A percentile compares a stretch with the other conserved stretches of the same genome.
Evolutionary conservation across 2,888 invertebrate species (phyloP).

Genomic region (Ischnus inquisitorius): DNA sequence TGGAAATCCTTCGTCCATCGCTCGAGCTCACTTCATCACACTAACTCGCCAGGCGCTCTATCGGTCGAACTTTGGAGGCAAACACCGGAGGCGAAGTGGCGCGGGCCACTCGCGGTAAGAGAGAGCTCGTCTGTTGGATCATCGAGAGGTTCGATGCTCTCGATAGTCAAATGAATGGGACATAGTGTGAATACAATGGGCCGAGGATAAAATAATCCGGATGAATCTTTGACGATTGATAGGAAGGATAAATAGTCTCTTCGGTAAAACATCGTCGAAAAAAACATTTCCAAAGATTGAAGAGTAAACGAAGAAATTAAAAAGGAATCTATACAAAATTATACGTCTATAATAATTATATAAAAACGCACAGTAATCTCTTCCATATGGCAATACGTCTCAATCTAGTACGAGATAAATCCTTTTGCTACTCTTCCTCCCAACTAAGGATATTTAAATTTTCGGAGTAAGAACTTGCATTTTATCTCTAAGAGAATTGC

Average conservation of each 20-base stretch:
- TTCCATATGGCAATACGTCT: too few species aligned
- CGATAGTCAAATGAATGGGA: slow-evolving; percentile 19
- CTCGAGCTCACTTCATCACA: not conserved
- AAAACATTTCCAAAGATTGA: too few species aligned
- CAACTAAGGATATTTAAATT: too few species aligned
- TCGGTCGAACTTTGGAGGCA: slow-evolving; percentile 15
- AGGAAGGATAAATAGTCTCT: not conserved
- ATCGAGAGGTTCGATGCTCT: slow-evolving; percentile 44
- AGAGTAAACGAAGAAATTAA: too few species aligned
- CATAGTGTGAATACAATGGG: not conserved
- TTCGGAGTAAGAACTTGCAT: too few species aligned
- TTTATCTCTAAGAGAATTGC: too few species aligned
- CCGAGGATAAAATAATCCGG: not conserved
- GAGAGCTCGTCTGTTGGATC: slow-evolving; percentile 41
- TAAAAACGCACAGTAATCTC: too few species aligned
- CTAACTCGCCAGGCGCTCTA: not conserved
- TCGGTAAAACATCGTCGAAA: not conserved
- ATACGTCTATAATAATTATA: too few species aligned
- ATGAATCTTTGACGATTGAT: not conserved
- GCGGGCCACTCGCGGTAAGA: slow-evolving; percentile 9
- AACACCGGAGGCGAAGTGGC: slow-evolving; percentile 35
- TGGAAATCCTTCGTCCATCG: slow-evolving; percentile 11
- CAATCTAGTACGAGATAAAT: too few species aligned
- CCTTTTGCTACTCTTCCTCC: too few species aligned
- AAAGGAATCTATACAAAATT: too few species aligned